Evolutionary conservation across 2,797 vertebrate species (phyloP).

Genomic region (Fundulus diaphanus): DNA sequence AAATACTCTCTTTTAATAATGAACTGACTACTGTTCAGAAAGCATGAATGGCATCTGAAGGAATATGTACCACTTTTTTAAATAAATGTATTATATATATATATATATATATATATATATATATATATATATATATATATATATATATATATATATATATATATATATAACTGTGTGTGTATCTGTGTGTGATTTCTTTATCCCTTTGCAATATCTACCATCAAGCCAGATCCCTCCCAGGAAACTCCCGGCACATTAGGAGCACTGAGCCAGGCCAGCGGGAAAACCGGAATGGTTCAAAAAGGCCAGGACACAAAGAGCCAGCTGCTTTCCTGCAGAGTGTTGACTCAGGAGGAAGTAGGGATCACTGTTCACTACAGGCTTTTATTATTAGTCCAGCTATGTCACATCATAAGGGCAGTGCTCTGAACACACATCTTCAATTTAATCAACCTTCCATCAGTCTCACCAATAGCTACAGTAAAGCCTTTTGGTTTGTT

Average conservation of each 20-base stretch:
- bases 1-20: neutral
- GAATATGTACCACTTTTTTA: too few relatives aligned
- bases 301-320: conserved; percentile 77
- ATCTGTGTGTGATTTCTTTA: too few relatives aligned
- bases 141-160: too few relatives aligned
- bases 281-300: conserved; percentile 79
- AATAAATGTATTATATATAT: too few relatives aligned
- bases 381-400: neutral
- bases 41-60: neutral
- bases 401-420: neutral
- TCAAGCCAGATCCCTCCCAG: conserved; percentile 62
- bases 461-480: neutral
- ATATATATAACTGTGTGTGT: too few relatives aligned
- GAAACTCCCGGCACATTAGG: conserved; percentile 61
- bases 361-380: conserved; percentile 13
- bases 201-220: neutral
- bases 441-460: neutral
- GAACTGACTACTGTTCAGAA: neutral
- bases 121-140: too few relatives aligned
- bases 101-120: too few relatives aligned
- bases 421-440: neutral
- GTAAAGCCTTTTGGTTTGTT: too few relatives aligned
- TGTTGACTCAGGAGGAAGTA: conserved; percentile 59
- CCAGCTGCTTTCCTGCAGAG: conserved; percentile 80
- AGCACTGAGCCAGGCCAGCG: conserved; percentile 74